Percentiles rank a stretch among this genome's conserved stretches.
These are phyloP conservation scores for Calephelis virginiensis DNA, from an alignment of 1,140 invertebrate species.

Conservation along the genomic window DNA sequence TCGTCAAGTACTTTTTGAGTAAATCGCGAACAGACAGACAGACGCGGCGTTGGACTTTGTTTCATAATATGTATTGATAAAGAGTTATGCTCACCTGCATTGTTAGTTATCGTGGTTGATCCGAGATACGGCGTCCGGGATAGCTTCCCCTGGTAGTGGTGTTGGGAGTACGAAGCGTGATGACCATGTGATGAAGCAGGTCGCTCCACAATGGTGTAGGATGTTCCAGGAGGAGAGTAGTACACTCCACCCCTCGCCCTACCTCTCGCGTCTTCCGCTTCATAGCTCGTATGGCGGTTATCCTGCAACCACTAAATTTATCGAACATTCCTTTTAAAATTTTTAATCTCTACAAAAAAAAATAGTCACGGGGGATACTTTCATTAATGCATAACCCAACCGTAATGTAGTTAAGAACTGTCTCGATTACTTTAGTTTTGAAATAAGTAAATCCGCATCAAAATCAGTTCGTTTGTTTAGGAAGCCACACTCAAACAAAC, in stretches of 20 bases:
- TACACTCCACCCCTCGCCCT: slow-evolving; percentile 80
- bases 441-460: too few species aligned
- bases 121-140: slow-evolving; percentile 82
- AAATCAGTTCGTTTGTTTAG: too few species aligned
- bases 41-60: too few species aligned
- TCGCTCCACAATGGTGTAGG: slow-evolving; percentile 90
- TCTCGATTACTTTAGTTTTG: too few species aligned
- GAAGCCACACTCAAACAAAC: too few species aligned
- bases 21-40: too few species aligned
- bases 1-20: too few species aligned
- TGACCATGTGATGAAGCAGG: slow-evolving; percentile 86
- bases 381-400: too few species aligned
- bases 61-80: too few species aligned
- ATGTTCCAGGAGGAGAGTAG: slow-evolving; percentile 86
- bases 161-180: slow-evolving; percentile 80
- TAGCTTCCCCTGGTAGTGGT: slow-evolving; percentile 79
- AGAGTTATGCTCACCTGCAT: slow-evolving; percentile 40
- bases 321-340: slow-evolving; percentile 36
- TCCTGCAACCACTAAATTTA: slow-evolving; percentile 60
- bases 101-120: slow-evolving; percentile 77
- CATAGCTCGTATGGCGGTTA: slow-evolving; percentile 68
- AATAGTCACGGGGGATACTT: too few species aligned
- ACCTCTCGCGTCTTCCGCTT: slow-evolving; percentile 63
- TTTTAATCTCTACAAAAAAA: slow-evolving; percentile 7
- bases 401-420: too few species aligned